Conservation (phyloP, 2,113 vertebrate genomes). For the Anoura caudifer region DNA sequence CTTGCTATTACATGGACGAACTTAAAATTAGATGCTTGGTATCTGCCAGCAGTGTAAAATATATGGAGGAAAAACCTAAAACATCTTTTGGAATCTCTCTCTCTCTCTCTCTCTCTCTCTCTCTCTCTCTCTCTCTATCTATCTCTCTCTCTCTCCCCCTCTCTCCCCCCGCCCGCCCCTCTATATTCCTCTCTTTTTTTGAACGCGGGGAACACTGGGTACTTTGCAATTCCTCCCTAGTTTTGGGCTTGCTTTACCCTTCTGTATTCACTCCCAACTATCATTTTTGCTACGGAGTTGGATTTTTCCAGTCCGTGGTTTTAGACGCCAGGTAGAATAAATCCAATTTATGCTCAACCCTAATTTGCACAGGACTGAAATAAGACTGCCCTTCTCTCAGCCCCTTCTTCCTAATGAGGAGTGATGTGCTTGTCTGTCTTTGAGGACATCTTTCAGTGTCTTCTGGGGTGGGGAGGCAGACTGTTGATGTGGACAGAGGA, state of each 20-base stretch:
- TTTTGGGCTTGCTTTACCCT: neutral
- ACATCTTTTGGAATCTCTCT: neutral
- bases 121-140: too few relatives aligned
- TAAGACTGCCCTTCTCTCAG: neutral
- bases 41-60: neutral
- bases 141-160: too few relatives aligned
- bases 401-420: neutral
- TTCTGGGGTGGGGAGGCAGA: neutral
- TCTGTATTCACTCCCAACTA: neutral
- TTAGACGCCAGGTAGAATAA: neutral
- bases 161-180: too few relatives aligned
- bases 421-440: rapidly evolving
- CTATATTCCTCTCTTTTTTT: neutral
- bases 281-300: neutral
- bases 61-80: neutral
- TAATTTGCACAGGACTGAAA: neutral
- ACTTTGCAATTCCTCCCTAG: neutral
- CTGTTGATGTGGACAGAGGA: neutral
- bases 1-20: neutral
- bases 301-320: neutral
- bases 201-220: neutral
- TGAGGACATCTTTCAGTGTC: neutral
- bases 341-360: neutral
- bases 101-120: too few relatives aligned
- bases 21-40: neutral